Conservation (phyloP, 2,797 vertebrate genomes). For the Champsocephalus esox region DNA sequence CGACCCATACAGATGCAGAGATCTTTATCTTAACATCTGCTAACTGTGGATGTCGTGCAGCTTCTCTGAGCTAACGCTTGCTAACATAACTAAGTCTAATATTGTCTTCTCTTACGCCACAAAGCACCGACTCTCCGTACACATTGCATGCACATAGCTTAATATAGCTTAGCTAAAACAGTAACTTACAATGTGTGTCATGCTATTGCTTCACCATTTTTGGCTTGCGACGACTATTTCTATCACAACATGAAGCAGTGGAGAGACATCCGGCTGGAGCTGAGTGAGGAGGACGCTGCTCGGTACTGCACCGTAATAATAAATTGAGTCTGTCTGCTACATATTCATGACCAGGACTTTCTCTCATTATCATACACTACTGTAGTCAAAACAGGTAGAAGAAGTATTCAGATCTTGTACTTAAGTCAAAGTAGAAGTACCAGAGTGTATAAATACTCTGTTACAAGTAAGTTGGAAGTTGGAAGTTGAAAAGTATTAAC, state of each 20-base stretch:
- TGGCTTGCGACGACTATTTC: constrained; percentile 55
- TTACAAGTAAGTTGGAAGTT: no score
- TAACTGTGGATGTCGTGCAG: constrained; percentile 3
- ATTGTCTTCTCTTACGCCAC: constrained; percentile 21
- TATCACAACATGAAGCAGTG: constrained; percentile 52
- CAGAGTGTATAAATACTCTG: no score
- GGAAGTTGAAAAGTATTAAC: no score
- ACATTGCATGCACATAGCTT: constrained; percentile 37
- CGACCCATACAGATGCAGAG: not conserved
- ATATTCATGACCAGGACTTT: constrained; percentile 8
- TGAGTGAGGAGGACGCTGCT: constrained; percentile 37
- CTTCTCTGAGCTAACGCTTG: constrained; percentile 55
- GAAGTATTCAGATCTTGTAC: no score
- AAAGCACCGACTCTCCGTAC: constrained; percentile 13
- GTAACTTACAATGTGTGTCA: constrained; percentile 63
- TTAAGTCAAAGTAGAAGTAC: no score
- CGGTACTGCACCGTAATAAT: constrained; percentile 9
- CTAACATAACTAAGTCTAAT: constrained; percentile 37
- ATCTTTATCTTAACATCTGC: not conserved
- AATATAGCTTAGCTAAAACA: constrained; percentile 7
- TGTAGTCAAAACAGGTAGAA: not conserved
- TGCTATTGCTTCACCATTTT: constrained; percentile 81
- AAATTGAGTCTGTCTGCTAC: constrained; percentile 10
- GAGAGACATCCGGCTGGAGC: constrained; percentile 27
- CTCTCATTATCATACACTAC: not conserved